phyloP scores from a whole-genome alignment of 2,113 vertebrate genomes.

The Leptodactylus fuscus region DNA sequence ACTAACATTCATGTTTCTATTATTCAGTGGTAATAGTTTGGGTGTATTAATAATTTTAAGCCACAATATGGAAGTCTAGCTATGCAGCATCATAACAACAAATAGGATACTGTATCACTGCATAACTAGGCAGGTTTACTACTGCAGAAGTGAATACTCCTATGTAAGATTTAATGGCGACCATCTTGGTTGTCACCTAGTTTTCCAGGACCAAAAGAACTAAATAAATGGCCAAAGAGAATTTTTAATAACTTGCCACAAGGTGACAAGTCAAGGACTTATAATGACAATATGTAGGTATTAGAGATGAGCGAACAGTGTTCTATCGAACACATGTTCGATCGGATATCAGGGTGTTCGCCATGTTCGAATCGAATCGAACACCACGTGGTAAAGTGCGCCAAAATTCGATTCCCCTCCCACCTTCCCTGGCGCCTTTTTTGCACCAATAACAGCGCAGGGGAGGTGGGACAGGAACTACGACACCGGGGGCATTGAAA shows the following conservation, averaged over 20 bases:
- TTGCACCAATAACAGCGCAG: too few relatives aligned
- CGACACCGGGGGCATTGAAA: too few relatives aligned
- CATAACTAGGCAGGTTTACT: not conserved
- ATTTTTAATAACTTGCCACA: not conserved
- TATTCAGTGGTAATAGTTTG: not conserved
- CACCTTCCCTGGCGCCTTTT: too few relatives aligned
- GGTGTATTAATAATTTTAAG: not conserved
- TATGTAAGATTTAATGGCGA: not conserved
- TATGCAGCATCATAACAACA: too few relatives aligned
- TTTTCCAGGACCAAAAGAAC: not conserved
- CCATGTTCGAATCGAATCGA: too few relatives aligned
- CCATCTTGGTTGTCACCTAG: not conserved
- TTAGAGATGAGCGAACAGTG: too few relatives aligned
- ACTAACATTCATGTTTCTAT: not conserved
- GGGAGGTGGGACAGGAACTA: too few relatives aligned
- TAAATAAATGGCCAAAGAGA: not conserved
- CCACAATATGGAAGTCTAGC: not conserved
- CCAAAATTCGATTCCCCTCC: too few relatives aligned
- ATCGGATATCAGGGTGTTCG: too few relatives aligned
- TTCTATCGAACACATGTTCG: too few relatives aligned
- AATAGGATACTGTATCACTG: not conserved
- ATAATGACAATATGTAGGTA: not conserved
- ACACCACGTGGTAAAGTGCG: too few relatives aligned
- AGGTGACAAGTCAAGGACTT: not conserved
- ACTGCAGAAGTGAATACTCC: not conserved